Conservation (phyloP, 1,140 invertebrate species). For the Drosophila ercepeae region DNA sequence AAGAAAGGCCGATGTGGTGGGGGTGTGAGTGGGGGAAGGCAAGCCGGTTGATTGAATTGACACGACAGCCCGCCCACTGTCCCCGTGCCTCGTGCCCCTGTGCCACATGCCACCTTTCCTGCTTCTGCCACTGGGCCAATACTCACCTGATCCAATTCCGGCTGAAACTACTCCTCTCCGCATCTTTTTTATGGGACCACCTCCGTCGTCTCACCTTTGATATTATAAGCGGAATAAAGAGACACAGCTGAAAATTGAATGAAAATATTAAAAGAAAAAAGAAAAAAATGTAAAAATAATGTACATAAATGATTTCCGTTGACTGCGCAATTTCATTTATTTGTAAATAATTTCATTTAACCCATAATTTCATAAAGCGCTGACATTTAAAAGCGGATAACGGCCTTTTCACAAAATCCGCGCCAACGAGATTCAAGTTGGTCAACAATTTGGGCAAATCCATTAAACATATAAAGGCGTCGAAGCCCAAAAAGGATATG, state of each 20-base stretch:
- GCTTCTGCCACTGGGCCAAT: neutral
- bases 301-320: slow-evolving; percentile 59
- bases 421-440: neutral
- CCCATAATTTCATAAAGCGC: slow-evolving; percentile 44
- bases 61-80: slow-evolving; percentile 33
- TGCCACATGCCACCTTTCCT: neutral
- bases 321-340: slow-evolving; percentile 67
- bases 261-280: slow-evolving; percentile 60
- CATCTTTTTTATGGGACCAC: neutral
- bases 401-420: slow-evolving; percentile 4
- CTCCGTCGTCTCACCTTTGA: slow-evolving; percentile 59
- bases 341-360: slow-evolving; percentile 59
- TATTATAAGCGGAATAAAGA: slow-evolving; percentile 46
- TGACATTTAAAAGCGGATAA: slow-evolving; percentile 56
- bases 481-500: slow-evolving; percentile 15
- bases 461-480: slow-evolving; percentile 25
- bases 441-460: slow-evolving; percentile 31
- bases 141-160: slow-evolving; percentile 16
- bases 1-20: slow-evolving; percentile 23
- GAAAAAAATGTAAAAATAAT: slow-evolving; percentile 37
- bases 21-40: slow-evolving; percentile 1
- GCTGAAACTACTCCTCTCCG: slow-evolving; percentile 48
- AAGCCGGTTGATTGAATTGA: slow-evolving; percentile 73
- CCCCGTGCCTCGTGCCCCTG: neutral
- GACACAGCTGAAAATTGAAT: slow-evolving; percentile 54